Evolutionary conservation across 1,140 invertebrate species (phyloP), one percentile per base, ranked within the genome.

Genomic region (Eciton burchellii): DNA sequence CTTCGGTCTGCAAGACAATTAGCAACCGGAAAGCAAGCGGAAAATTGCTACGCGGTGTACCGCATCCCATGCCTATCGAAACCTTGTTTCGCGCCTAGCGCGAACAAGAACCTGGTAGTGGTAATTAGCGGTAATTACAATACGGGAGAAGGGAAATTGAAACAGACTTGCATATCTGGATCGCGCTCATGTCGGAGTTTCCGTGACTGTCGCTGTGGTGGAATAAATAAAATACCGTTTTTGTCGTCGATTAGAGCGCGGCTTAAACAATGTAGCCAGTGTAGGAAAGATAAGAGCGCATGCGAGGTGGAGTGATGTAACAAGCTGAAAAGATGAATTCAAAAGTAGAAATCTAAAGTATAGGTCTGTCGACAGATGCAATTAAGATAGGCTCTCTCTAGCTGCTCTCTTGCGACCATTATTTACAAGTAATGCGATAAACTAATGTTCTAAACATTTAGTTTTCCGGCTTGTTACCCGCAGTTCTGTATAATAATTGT

Each of bases 111-210:
- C 49, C 19, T 6, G 16, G 24, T 49, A 45, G n/a, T 41, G 74
- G 65, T 79, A 79, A 68, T 68, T 79, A 79, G 66, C 62, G 21
- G 35, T 68, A 79, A 79, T 79, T 77, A 77, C 62, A 77, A 77
- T 77, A 77, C 35, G 29, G 5, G 54, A 29, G 9, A 65, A 65
- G 14, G 62, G 16, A 56, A 77, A 77, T 79, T 79, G 56, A 79
- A 79, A 79, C 56, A 16, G 52, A n/a, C 57, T 62, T 49, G n/a
- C 21, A 35, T n/a, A 12, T 49, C n/a, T n/a, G n/a, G n/a, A n/a
- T 70, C 5, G 66, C 54, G n/a, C 43, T 56, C 35, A 9, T 12
- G 49, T 56, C 56, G 45, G 24, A 29, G 12, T 9, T 6, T 14
- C 0, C 0, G 3, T 9, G n/a, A n/a, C 26, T n/a, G 49, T 68